Conservation (phyloP, 37 sponge, comb jelly and placozoan genomes). For the Bolinopsis microptera region DNA sequence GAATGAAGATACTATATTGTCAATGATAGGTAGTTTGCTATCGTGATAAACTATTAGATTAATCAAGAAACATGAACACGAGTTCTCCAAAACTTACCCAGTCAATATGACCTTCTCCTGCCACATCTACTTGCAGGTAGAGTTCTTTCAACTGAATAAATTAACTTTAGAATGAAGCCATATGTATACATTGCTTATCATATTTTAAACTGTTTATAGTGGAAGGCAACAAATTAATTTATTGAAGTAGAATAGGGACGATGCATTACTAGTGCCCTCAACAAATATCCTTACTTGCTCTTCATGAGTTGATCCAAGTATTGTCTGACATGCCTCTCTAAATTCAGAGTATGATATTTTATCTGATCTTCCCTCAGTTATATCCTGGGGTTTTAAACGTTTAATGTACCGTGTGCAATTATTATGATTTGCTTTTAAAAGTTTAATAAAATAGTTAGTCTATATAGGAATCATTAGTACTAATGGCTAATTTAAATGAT, state of each 20-base stretch:
- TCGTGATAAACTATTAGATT: too few species aligned
- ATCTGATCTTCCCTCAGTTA: constrained; percentile 40
- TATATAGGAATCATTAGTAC: not conserved
- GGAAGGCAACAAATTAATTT: too few species aligned
- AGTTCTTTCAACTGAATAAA: constrained; percentile 26
- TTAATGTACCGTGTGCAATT: not conserved
- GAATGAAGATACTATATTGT: too few species aligned
- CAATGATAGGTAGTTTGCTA: too few species aligned
- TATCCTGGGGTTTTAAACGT: not conserved
- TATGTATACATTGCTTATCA: not conserved
- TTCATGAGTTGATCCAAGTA: constrained; percentile 13
- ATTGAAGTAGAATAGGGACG: too few species aligned
- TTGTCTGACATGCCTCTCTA: constrained; percentile 40
- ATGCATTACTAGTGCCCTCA: too few species aligned
- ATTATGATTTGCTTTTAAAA: not conserved
- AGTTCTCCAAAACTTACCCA: constrained; percentile 16
- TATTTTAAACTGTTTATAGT: too few species aligned
- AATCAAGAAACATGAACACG: too few species aligned
- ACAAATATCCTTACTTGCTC: constrained; percentile 23
- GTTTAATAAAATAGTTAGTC: not conserved
- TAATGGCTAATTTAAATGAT: too few species aligned
- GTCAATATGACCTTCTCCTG: constrained; percentile 65
- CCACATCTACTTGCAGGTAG: constrained; percentile 56
- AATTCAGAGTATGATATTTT: constrained; percentile 24
- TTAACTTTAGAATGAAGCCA: not conserved